phyloP scores from a whole-genome alignment of 2,888 invertebrate genomes.

The Tinea pellionella region DNA sequence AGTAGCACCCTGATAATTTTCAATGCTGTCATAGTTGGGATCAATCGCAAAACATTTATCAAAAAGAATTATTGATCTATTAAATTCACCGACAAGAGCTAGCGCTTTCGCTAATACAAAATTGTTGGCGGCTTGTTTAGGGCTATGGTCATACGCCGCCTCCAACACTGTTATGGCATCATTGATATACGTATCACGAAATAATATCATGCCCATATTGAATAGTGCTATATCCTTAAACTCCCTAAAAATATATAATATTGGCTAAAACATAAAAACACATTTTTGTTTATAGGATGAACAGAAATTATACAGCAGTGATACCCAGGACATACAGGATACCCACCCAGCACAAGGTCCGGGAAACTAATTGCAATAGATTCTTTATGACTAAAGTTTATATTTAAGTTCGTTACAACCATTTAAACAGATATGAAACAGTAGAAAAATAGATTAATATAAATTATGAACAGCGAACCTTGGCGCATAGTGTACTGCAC shows the following conservation, averaged over 20 bases:
- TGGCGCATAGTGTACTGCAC: constrained; percentile 80
- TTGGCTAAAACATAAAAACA: no score
- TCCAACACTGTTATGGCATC: constrained; percentile 80
- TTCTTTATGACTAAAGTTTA: no score
- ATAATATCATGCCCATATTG: constrained; percentile 79
- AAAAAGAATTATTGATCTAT: constrained; percentile 70
- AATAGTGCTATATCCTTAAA: constrained; percentile 79
- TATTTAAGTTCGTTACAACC: no score
- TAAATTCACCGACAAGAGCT: constrained; percentile 76
- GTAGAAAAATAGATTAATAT: constrained; percentile 17
- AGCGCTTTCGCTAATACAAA: constrained; percentile 80
- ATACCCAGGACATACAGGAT: no score
- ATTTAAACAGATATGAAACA: no score
- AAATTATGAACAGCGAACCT: constrained; percentile 52
- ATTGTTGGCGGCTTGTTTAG: constrained; percentile 69
- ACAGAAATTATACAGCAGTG: no score
- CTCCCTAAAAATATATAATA: constrained; percentile 65
- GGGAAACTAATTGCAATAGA: no score
- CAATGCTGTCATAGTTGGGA: constrained; percentile 71
- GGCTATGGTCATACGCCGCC: constrained; percentile 79
- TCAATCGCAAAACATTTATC: constrained; percentile 75
- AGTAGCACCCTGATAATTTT: constrained; percentile 72
- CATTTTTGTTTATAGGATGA: no score
- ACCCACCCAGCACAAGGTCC: no score
- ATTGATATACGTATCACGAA: constrained; percentile 73